Evolutionary conservation across 53 echinoderm and acorn worm genomes (phyloP), one percentile per base, ranked within the genome.

Genomic region (Stichopus horrens): DNA sequence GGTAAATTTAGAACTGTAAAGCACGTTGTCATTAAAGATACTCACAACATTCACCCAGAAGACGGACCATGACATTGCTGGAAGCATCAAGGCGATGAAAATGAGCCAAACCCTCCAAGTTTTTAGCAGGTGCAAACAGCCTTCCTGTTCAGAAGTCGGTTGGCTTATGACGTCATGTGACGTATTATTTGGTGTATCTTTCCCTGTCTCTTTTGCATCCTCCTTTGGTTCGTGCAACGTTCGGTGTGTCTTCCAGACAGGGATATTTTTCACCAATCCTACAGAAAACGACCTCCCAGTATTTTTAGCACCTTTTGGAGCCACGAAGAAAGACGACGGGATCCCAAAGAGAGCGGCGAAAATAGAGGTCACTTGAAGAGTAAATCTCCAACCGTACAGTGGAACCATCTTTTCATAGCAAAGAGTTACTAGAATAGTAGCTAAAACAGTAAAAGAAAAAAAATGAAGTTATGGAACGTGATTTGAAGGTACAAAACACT

Each of bases 11-110:
- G n/a, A n/a, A n/a, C n/a, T n/a, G n/a, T n/a, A n/a, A 37, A 37
- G 37, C 2, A 37, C 37, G 37, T 37, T 37, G 37, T 2, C 37
- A 37, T 37, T 19, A 71, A 2, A 7, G 71, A 71, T 81, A 81
- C 81, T 81, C 57, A 81, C 81, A 56, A 81, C 58, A 23, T 81
- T 81, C 23, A 81, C 57, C 81, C 81, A 81, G 22, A 57, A 81
- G 21, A 81, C 81, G 57, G 81, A 81, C 81, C 81, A 81, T 9
- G 57, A 81, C 81, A 81, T 81, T 5, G 81, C 81, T 57, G 81
- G 81, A 22, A 81, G 56, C 58, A 81, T 10, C 19, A 81, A 16
- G 7, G 81, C 81, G 16, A 56, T 21, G 19, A 81, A 58, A 10
- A 81, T 81, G 9, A 81, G 1, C 81, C 81, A 81, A 10, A 11